Percentiles rank a stretch among this genome's conserved stretches.
Conservation (phyloP, 2,113 vertebrate genomes). For the Leucoraja erinaceus region DNA sequence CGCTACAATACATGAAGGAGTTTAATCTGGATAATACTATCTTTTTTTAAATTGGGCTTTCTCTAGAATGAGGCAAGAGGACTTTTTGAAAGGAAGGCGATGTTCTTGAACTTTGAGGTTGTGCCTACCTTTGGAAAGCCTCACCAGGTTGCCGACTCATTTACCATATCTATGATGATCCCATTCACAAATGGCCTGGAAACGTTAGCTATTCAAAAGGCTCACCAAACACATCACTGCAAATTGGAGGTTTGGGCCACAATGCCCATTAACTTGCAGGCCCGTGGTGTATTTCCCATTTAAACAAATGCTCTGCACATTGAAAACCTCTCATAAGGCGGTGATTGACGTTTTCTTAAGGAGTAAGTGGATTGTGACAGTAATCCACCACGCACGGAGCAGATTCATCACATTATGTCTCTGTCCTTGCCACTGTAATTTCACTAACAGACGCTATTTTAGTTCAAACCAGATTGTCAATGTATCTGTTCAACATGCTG, state of each 20-base stretch:
- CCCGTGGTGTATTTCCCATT: constrained; percentile 21
- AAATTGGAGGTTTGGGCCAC: neutral
- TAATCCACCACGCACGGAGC: neutral
- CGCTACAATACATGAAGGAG: no score
- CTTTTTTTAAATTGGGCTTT: no score
- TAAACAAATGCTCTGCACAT: constrained; percentile 31
- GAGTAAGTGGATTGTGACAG: constrained; percentile 31
- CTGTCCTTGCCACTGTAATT: constrained; percentile 29
- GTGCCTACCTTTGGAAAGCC: neutral
- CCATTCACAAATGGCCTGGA: neutral
- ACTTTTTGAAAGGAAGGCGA: neutral
- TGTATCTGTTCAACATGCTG: constrained; percentile 33
- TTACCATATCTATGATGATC: neutral
- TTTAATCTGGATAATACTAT: no score
- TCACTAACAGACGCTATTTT: constrained; percentile 32
- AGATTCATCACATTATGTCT: constrained; percentile 36
- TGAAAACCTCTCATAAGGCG: constrained; percentile 36
- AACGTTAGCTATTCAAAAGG: neutral
- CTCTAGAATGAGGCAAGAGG: no score
- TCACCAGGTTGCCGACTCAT: neutral
- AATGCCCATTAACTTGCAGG: neutral
- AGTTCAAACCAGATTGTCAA: constrained; percentile 35
- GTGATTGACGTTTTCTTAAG: constrained; percentile 36
- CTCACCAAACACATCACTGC: neutral
- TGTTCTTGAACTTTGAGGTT: neutral